These are phyloP conservation scores for Micromesistius poutassou DNA, from an alignment of 2,797 vertebrate genomes.

Conservation along the genomic window DNA sequence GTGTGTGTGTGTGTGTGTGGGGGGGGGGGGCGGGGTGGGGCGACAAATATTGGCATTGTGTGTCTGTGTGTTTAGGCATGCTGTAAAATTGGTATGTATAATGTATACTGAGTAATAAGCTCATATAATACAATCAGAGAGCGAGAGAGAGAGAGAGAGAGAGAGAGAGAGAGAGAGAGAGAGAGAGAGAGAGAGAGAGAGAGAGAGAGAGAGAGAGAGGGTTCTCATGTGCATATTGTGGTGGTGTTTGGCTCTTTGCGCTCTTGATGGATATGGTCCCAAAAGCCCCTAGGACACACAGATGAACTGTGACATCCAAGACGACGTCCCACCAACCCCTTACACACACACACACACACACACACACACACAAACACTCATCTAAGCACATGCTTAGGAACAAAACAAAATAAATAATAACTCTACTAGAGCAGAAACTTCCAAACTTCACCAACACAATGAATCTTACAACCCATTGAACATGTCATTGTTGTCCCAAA, in stretches of 20 bases:
- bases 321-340: constrained; percentile 37
- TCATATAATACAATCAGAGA: constrained; percentile 4
- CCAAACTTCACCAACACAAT: too few species aligned
- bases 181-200: constrained; percentile 23
- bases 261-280: constrained; percentile 64
- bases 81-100: constrained; percentile 21
- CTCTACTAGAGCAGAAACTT: too few species aligned
- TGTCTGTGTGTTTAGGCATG: too few species aligned
- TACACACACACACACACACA: constrained; percentile 15
- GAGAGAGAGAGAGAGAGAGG: constrained; percentile 14
- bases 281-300: constrained; percentile 61
- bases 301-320: constrained; percentile 68
- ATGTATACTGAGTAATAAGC: too few species aligned
- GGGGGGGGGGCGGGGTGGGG: neutral
- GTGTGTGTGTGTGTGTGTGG: too few species aligned
- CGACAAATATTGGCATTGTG: too few species aligned
- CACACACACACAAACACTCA: neutral
- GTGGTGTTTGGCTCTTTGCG: constrained; percentile 62
- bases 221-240: constrained; percentile 47
- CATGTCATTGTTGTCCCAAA: too few species aligned
- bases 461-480: too few species aligned
- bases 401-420: too few species aligned
- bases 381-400: neutral
- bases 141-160: too few species aligned
- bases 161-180: too few species aligned